Evolutionary conservation across 2,888 invertebrate genomes (phyloP), one percentile per base, ranked within the genome.

Genomic region (Apamea anceps): DNA sequence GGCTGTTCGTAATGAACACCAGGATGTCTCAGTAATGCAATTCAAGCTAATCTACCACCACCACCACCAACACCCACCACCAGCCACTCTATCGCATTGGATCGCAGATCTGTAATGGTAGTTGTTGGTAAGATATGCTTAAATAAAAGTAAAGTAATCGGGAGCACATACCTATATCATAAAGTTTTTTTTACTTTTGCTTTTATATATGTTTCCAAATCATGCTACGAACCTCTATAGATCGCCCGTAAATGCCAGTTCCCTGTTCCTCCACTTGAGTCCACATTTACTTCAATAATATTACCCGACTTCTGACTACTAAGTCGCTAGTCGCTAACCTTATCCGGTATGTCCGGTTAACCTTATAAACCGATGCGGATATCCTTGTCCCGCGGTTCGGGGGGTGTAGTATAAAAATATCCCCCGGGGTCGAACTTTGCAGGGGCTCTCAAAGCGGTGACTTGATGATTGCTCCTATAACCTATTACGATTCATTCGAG

Each of bases 361-460:
- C 91, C 93, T 93, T 94, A 94, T 94, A 94, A 94, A 94, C 93
- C 92, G 92, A 90, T 93, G 90, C 93, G 93, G 94, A 95, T 95
- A 93, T 94, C 94, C 95, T 94, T 93, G 94, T 94, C 94, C 84
- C 92, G 91, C 89, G 93, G 92, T 92, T 94, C 93, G 93, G 90
- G 90, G 92, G 89, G 83, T 91, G 92, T 92, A 93, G 93, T 92
- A 94, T 94, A 93, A 93, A 93, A 92, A 90, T 86, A 88, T 82
- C 84, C 84, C 89, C 79, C 18, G 37, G 65, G 62, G 65, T 77
- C 37, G 37, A 37, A 60, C 70, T 73, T 83, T 32, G 32, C 45
- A 7, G 57, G 83, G 66, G 62, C 21, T 57, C 72, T 48, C n/a
- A 48, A 45, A 57, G 72, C 81, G 48, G 37, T 32, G 63, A 66